These are phyloP conservation scores for Luperina nickerlii DNA, from an alignment of 2,888 invertebrate genomes.

Conservation along the genomic window DNA sequence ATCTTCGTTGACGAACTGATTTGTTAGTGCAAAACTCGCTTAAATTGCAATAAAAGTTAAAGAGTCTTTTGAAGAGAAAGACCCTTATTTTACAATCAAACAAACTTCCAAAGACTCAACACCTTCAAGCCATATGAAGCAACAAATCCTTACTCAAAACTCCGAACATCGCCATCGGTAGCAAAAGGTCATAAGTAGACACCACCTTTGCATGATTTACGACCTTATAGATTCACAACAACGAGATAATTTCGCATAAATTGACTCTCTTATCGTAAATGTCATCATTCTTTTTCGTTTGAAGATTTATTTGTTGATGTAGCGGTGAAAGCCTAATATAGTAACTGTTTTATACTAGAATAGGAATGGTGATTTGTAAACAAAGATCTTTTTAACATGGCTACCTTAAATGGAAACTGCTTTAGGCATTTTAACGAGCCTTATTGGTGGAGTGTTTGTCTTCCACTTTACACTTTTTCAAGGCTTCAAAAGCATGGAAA, in stretches of 20 bases:
- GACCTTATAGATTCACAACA: slow-evolving; percentile 44
- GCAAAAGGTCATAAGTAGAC: slow-evolving; percentile 48
- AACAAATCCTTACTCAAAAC: slow-evolving; percentile 38
- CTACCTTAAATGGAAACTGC: slow-evolving; percentile 13
- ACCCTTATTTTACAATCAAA: background rate
- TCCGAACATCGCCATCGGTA: slow-evolving; percentile 41
- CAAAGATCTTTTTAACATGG: slow-evolving; percentile 15
- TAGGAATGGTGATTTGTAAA: slow-evolving; percentile 34
- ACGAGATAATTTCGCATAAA: slow-evolving; percentile 47
- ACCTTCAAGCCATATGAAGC: slow-evolving; percentile 27
- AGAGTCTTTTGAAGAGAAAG: background rate
- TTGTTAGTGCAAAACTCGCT: background rate
- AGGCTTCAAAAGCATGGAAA: background rate
- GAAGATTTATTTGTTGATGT: slow-evolving; percentile 40
- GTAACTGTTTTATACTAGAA: slow-evolving; percentile 13
- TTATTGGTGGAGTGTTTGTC: slow-evolving; percentile 16
- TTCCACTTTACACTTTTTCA: background rate
- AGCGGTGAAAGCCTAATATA: slow-evolving; percentile 51
- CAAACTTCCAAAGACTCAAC: background rate
- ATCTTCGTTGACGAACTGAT: no score
- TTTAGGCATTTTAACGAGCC: slow-evolving; percentile 11
- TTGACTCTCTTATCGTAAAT: slow-evolving; percentile 55
- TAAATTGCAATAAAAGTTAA: background rate
- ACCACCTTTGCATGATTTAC: slow-evolving; percentile 49
- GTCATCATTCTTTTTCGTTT: slow-evolving; percentile 45